Base-by-base conservation (phyloP, 2,888 invertebrate genomes). In the Cantharis rufa region DNA sequence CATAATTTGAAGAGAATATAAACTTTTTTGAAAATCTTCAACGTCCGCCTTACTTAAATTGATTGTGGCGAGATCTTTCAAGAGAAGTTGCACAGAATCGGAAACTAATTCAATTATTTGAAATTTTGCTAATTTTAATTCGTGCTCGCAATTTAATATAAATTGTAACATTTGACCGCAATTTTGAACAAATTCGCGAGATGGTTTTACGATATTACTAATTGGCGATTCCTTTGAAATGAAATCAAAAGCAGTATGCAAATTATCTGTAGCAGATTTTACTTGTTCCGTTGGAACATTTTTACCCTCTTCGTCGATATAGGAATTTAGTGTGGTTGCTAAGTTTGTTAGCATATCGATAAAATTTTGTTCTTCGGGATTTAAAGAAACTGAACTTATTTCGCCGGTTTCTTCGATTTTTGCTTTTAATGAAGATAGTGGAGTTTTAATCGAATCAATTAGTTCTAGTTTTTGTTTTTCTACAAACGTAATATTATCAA, bases 1-100 rank as follows among this genome's bases (percentile, higher is more conserved):
- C 2, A 83, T 81, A 69, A 83, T 87, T 83, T 88, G 87, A n/a
- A 88, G 71, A 2, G 83, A 81, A 77, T 85, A 83, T 13, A 88
- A 79, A 10, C 84, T 83, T 74, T 86, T 86, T 80, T 88, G 87
- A 1, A 88, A 78, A 10, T 83, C 78, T 21, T 84, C 76, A 9
- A 87, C 80, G 32, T 81, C 76, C 13, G 82, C 78, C 75, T 83
- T 84, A 68, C 85, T 80, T 2, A 87, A 81, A 82, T 85, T 86
- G 10, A 87, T 85, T 9, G 82, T 77, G 10, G 87, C 86, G n/a
- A 87, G 77, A 70, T 83, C 84, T 82, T 83, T 84, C 1, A 85
- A 82, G 11, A 87, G 80, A 13, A 78, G 81, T 81, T 88, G 86
- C 1, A 86, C 79, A 1, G 84, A 81, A 18, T 86, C 85, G 1